phyloP scores from a whole-genome alignment of 2,888 invertebrate species.

The Zygogramma bicolorata region DNA sequence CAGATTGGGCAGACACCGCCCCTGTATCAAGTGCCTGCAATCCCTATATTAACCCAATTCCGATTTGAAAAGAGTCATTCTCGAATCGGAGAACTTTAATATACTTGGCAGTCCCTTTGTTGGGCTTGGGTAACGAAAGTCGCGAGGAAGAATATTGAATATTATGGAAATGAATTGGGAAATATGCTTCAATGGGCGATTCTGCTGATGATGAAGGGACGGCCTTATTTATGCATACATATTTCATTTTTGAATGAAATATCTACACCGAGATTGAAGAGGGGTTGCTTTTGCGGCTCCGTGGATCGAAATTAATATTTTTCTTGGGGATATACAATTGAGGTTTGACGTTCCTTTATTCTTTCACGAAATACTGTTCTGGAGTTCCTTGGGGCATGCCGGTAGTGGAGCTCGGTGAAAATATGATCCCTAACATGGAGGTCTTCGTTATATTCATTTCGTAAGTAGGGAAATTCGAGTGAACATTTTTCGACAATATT shows the following conservation, averaged over 20 bases:
- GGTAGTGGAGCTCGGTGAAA: too few relatives aligned
- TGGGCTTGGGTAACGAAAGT: neutral
- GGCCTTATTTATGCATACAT: neutral
- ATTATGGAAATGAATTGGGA: conserved; percentile 20
- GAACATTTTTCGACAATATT: too few relatives aligned
- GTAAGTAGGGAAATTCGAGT: too few relatives aligned
- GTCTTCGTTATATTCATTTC: too few relatives aligned
- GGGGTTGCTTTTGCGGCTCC: neutral
- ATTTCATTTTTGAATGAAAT: neutral
- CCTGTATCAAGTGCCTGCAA: conserved; percentile 40
- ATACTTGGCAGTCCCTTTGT: conserved; percentile 1
- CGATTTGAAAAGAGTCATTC: neutral
- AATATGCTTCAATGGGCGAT: conserved; percentile 1
- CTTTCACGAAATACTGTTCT: too few relatives aligned
- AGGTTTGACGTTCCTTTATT: too few relatives aligned
- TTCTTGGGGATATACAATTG: too few relatives aligned
- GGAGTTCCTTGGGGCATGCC: too few relatives aligned
- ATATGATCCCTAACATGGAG: too few relatives aligned
- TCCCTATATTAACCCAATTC: conserved; percentile 32
- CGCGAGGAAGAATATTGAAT: conserved; percentile 9
- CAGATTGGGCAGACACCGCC: too few relatives aligned
- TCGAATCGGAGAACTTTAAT: conserved; percentile 14
- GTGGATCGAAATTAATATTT: too few relatives aligned
- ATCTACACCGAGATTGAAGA: neutral
- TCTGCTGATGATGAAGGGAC: neutral